Conservation (phyloP, 2,797 vertebrate genomes). For the Melopsittacus undulatus region DNA sequence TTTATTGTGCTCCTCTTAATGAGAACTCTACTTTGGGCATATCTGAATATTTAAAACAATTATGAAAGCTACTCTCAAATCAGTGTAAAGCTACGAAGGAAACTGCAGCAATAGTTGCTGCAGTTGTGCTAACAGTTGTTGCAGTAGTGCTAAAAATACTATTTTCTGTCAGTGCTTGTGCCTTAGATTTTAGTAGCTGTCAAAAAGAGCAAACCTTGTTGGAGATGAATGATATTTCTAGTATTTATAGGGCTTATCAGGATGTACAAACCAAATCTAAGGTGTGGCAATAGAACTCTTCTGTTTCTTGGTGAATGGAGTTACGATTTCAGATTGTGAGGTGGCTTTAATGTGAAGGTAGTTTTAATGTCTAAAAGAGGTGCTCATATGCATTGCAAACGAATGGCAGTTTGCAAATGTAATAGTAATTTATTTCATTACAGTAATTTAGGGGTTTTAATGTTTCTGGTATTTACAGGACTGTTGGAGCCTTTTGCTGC, state of each 20-base stretch:
- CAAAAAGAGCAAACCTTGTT: neutral
- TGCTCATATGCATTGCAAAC: neutral
- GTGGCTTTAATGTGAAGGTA: neutral
- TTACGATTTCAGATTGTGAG: neutral
- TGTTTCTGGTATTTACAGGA: neutral
- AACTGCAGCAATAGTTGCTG: neutral
- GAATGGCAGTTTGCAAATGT: neutral
- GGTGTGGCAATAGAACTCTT: neutral
- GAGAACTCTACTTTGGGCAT: neutral
- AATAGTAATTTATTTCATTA: neutral
- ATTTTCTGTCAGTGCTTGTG: neutral
- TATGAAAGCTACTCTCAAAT: neutral
- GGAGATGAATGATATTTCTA: neutral
- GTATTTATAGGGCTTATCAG: neutral
- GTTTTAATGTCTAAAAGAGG: neutral
- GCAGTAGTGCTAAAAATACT: neutral
- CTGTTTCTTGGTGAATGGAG: neutral
- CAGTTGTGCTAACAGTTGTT: neutral
- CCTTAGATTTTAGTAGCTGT: neutral
- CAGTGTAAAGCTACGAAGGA: neutral
- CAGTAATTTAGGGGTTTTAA: neutral
- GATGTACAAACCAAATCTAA: neutral
- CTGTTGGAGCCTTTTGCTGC: neutral
- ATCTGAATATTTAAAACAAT: neutral
- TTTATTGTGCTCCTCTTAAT: neutral